Evolutionary conservation across 2,113 vertebrate genomes (phyloP), one percentile per base, ranked within the genome.

Genomic region (Calonectris borealis): DNA sequence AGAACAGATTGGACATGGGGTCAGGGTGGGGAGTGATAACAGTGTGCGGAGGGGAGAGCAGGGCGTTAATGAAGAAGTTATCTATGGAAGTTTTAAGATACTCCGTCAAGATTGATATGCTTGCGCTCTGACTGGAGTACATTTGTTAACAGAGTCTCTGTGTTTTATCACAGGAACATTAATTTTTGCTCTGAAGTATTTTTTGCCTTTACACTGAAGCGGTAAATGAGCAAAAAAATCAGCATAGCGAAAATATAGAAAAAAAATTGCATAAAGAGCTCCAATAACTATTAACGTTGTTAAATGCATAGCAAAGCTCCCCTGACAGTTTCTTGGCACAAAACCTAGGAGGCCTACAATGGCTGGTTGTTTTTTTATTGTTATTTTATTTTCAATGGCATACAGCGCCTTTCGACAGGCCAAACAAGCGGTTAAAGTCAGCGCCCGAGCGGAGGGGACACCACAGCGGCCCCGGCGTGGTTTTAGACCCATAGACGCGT

Each of bases 271-370:
- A 24, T 29, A 22, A 18, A 65, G 78, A 66, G 68, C 62, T 38
- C 49, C 75, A 62, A n/a, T 90, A 80, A 65, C 68, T 66, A 82
- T 58, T 46, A 66, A 93, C 20, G 27, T 44, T 17, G 31, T 78
- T 29, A 84, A 88, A 78, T 40, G 61, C 85, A 32, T 42, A 64
- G 81, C 76, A 25, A 29, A 75, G 60, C 68, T 54, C 29, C 51
- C 88, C 73, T 91, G 76, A 87, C 52, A 84, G 95, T 32, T 96
- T 85, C 82, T 92, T 91, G 88, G 49, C 58, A 46, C n/a, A 16
- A 79, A 75, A 27, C 5, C 55, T 31, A 2, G 36, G 55, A 13
- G 72, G 38, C n/a, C 61, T 36, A 24, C 36, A 55, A 49, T 65
- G 11, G 52, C 66, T 71, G 86, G 26, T 73, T 73, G 86, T 36